Evolutionary conservation across 2,113 vertebrate species (phyloP), one percentile per base, ranked within the genome.

Genomic region (Pardalotus punctatus): DNA sequence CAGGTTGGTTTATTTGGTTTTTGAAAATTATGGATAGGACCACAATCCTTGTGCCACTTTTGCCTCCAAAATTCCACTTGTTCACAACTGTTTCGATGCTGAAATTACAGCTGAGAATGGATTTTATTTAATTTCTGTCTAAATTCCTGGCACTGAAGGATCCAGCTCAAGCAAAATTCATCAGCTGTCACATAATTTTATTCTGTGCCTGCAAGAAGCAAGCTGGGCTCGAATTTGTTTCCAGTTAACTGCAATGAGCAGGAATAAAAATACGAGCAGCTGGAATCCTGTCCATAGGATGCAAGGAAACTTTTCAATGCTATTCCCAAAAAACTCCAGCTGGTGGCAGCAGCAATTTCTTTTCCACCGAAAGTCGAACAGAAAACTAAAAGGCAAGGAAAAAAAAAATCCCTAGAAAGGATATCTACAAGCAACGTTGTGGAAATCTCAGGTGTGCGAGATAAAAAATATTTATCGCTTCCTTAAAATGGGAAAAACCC

Each of bases 271-370:
- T 19, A 17, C 1, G 2, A 71, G 50, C 0, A 7, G 53, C 51
- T 72, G 21, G 35, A 54, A 67, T 48, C 2, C 19, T 6, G 71
- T 61, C 64, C 8, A 40, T 3, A 33, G 43, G 51, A 69, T 12
- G 22, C 58, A 13, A 13, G 25, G 8, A 48, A 76, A 16, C 15
- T 2, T 78, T 60, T 48, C 12, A 5, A 11, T 31, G 85, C 24
- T 45, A 24, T 85, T 95, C 58, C 89, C 47, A 13, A 60, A 86
- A 92, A 48, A 3, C 10, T 62, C 96, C 97, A 96, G 97, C 79
- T 87, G 97, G 91, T 94, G 97, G 97, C 97, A 97, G 96, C 88
- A 97, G 66, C 14, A 96, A 65, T 72, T 91, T 72, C 69, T 85
- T 78, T 79, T 60, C 76, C 11, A 6, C 14, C 51, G 3, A 20